phyloP scores from a whole-genome alignment of 2,888 invertebrate genomes.

The Axea sp. region DNA sequence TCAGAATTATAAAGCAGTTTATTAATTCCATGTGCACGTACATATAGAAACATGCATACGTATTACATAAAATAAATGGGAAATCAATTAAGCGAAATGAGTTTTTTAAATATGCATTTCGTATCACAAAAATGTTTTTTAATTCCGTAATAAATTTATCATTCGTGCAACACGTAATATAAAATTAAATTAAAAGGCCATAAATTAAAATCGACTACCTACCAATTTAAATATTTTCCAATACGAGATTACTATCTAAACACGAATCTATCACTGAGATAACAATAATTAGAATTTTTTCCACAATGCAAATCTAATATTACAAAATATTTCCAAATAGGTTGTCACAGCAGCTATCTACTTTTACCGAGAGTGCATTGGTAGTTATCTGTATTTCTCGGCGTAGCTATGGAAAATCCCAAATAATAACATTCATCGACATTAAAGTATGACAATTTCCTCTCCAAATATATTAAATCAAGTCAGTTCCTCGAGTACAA shows the following conservation, averaged over 20 bases:
- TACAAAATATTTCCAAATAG: conserved; percentile 16
- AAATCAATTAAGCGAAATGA: too few species aligned
- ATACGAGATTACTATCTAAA: conserved; percentile 5
- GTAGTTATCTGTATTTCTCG: conserved; percentile 47
- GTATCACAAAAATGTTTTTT: too few species aligned
- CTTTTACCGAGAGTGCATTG: conserved; percentile 39
- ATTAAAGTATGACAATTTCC: conserved; percentile 4
- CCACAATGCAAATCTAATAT: conserved; percentile 1
- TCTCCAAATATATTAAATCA: background rate
- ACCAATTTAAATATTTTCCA: conserved; percentile 16
- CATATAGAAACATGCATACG: too few species aligned
- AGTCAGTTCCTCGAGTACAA: background rate
- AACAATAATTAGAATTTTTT: conserved; percentile 33
- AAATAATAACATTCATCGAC: conserved; percentile 8
- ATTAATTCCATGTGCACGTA: too few species aligned
- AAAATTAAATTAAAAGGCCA: conserved; percentile 18
- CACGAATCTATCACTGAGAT: conserved; percentile 4
- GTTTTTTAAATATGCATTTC: too few species aligned
- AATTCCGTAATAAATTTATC: conserved; percentile 6
- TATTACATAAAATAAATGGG: too few species aligned
- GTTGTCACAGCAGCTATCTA: conserved; percentile 37
- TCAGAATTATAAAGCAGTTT: too few species aligned
- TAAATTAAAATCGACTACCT: conserved; percentile 9
- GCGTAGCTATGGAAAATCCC: conserved; percentile 16
- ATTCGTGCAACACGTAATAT: background rate